A percentile compares a stretch with the other conserved stretches of the same genome.
Conservation (phyloP, 2,797 vertebrate genomes). For the Acanthurus leucopareius region DNA sequence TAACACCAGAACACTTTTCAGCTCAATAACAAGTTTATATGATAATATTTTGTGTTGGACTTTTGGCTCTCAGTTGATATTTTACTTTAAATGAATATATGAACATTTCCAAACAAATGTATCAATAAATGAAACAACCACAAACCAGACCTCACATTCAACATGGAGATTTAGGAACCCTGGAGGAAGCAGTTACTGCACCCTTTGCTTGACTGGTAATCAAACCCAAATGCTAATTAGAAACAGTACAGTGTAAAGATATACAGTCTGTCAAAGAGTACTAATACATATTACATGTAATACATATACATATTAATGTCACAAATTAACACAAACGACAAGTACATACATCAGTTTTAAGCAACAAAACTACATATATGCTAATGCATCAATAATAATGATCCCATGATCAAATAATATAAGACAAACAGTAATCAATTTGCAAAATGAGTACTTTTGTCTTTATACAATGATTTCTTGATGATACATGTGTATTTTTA, state of each 20-base stretch:
- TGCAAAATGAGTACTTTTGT: too few relatives aligned
- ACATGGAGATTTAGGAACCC: not conserved
- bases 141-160: not conserved
- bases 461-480: not conserved
- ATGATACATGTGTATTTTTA: not conserved
- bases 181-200: not conserved
- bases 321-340: too few relatives aligned
- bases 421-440: too few relatives aligned
- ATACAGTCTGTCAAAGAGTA: too few relatives aligned
- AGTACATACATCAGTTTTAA: not conserved
- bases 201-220: not conserved
- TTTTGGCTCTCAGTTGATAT: not conserved
- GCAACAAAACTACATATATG: not conserved
- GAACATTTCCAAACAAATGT: not conserved
- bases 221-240: not conserved
- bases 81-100: not conserved
- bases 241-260: too few relatives aligned
- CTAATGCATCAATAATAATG: not conserved
- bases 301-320: too few relatives aligned
- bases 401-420: too few relatives aligned
- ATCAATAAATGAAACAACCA: not conserved
- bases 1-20: too few relatives aligned
- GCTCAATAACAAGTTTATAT: too few relatives aligned
- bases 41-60: too few relatives aligned
- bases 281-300: too few relatives aligned